phyloP scores from a whole-genome alignment of 2,797 vertebrate species.

The Parauchenoglanis ngamensis region DNA sequence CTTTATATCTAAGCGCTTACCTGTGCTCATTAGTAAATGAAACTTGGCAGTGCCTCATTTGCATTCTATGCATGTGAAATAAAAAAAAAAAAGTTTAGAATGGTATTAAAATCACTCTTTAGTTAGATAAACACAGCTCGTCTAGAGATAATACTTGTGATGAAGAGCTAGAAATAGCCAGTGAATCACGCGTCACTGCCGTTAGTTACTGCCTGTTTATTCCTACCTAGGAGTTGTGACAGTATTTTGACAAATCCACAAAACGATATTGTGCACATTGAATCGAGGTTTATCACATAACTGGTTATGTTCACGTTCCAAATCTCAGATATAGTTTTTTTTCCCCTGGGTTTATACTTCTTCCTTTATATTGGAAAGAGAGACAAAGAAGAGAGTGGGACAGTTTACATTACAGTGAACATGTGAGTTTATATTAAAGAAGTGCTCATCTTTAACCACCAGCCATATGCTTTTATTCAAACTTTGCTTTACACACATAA shows the following conservation, averaged over 20 bases:
- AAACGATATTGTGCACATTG: too few relatives aligned
- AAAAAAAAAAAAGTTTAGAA: background rate
- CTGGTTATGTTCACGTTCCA: background rate
- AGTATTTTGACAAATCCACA: background rate
- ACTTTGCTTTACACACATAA: background rate
- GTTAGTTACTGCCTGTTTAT: background rate
- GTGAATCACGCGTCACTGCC: background rate
- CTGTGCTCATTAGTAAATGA: background rate
- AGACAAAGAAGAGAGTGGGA: slow-evolving; percentile 12
- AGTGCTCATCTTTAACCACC: slow-evolving; percentile 31
- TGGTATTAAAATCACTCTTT: background rate
- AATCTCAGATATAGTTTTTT: background rate
- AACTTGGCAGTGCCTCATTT: background rate
- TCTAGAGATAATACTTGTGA: background rate
- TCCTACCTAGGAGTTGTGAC: background rate
- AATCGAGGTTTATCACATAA: background rate
- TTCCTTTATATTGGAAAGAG: slow-evolving; percentile 15
- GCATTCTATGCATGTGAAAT: background rate
- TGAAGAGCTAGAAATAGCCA: background rate
- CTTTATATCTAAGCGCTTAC: background rate
- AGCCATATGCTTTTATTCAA: slow-evolving; percentile 34
- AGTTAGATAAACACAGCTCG: background rate
- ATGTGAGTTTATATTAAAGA: slow-evolving; percentile 34
- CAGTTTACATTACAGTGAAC: slow-evolving; percentile 51
- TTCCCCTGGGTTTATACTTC: background rate